A percentile compares a stretch with the other conserved stretches of the same genome.
These are phyloP conservation scores for Sisyra terminalis DNA, from an alignment of 2,888 invertebrate genomes.

Conservation along the genomic window DNA sequence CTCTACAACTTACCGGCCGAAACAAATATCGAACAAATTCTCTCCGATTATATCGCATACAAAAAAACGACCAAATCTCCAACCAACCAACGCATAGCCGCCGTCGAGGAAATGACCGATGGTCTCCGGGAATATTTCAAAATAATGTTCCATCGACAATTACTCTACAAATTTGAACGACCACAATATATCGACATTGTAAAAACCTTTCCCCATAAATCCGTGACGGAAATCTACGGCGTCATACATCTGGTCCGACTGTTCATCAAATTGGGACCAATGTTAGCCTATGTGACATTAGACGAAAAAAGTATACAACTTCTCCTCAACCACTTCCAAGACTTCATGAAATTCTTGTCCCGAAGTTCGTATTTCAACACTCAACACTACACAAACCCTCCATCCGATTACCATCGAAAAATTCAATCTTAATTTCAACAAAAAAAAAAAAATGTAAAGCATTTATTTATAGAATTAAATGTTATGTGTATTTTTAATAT, in stretches of 20 bases:
- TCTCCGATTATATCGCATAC: slow-evolving; percentile 70
- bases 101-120: slow-evolving; percentile 46
- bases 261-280: slow-evolving; percentile 78
- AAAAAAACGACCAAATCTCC: slow-evolving; percentile 67
- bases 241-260: slow-evolving; percentile 80
- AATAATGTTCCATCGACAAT: slow-evolving; percentile 75
- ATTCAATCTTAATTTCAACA: no score
- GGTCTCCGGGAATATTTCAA: slow-evolving; percentile 88
- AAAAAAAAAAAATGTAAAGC: slow-evolving; percentile 15
- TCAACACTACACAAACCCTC: slow-evolving; percentile 71
- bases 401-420: slow-evolving; percentile 77
- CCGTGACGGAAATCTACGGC: slow-evolving; percentile 75
- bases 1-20: slow-evolving; percentile 69
- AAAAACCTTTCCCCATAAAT: slow-evolving; percentile 57
- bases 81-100: slow-evolving; percentile 48
- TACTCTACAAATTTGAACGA: slow-evolving; percentile 86
- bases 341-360: slow-evolving; percentile 76
- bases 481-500: no score
- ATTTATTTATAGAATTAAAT: no score
- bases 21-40: slow-evolving; percentile 66
- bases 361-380: slow-evolving; percentile 69
- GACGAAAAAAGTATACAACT: slow-evolving; percentile 79
- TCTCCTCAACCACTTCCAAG: slow-evolving; percentile 66
- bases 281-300: slow-evolving; percentile 76
- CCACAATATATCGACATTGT: slow-evolving; percentile 78